Evolutionary conservation across 2,797 vertebrate species (phyloP), one percentile per base, ranked within the genome.

Genomic region (Xiphophorus birchmanni): DNA sequence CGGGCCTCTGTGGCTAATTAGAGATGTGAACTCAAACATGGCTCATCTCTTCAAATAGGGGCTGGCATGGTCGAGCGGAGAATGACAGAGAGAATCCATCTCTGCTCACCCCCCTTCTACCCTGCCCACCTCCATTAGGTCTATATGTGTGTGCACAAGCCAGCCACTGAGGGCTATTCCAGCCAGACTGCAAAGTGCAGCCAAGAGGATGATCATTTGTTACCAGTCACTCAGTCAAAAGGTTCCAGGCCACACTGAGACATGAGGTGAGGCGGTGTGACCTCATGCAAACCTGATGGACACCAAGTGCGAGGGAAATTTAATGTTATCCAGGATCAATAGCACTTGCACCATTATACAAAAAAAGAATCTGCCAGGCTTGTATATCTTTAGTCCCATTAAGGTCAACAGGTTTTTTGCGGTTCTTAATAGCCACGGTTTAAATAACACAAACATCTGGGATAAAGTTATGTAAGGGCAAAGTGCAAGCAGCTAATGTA

Each of bases 1-100:
- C 83, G 88, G 80, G 88, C 84, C 92, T 90, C 45, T 74, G 86
- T 87, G 90, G 87, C 87, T 94, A 94, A 95, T 96, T 95, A 94
- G 89, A 89, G 87, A 88, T 50, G 82, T 81, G 81, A 84, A 88
- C 85, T 89, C 88, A 90, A 93, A 91, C 92, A 90, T 82, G 89
- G 89, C 91, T 91, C 88, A 90, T 92, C 86, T 91, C 88, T 91
- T 91, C 90, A 89, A 92, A 92, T 84, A 86, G 89, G 87, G 83
- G 83, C 87, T 92, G 92, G 90, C 90, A 91, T 87, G 91, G 90
- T 93, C 81, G 84, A 90, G 86, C 79, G 76, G 87, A 91, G 89
- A 88, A 84, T 90, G 93, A 94, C 90, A 88, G 90, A 88, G 83
- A 75, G 88, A 89, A 95, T 94, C 88, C 88, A 92, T 93, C 91